Evolutionary conservation across 2,113 vertebrate genomes (phyloP), one percentile per base, ranked within the genome.

Genomic region (Illadopsis cleaveri): DNA sequence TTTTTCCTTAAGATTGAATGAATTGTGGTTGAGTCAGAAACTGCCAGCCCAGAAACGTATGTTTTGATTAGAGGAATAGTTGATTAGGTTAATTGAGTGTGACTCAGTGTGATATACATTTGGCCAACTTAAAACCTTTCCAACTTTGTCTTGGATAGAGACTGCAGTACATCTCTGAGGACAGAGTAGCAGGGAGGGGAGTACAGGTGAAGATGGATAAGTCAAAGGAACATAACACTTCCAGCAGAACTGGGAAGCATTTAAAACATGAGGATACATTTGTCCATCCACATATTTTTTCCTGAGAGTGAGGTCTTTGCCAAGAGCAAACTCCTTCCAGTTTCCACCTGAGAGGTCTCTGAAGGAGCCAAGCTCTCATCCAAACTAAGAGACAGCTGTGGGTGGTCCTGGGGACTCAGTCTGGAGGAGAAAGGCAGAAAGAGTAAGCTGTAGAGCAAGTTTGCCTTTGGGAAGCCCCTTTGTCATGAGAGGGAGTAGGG

Each of bases 1-100:
- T 85, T 95, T 97, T 96, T 89, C 77, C 73, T 90, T 92, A 92
- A 90, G 68, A 58, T 86, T 90, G 93, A 94, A 97, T 95, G 96
- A 95, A 83, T 81, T 94, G 91, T 78, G 78, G 61, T 60, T 60
- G 75, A 96, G 64, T 95, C 70, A 94, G 93, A 97, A 97, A 86
- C 92, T 90, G 44, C 86, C 58, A 82, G 68, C 58, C 40, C 66
- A 85, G 86, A 95, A 91, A 85, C 3, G 2, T 92, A 81, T 83
- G 88, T 96, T 97, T 97, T 96, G 56, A 93, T 95, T 79, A 92
- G 71, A 93, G 64, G 68, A 90, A 90, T 81, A 42, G 80, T 93
- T 93, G 90, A 93, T 96, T 93, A 96, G 76, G 88, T 94, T 96
- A 96, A 96, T 89, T 95, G 92, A 86, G 51, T 75, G 40, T 89